Percentiles rank a stretch among this genome's conserved stretches.
These are phyloP conservation scores for Malurus cyaneus DNA, from an alignment of 2,113 vertebrate genomes.

Conservation along the genomic window DNA sequence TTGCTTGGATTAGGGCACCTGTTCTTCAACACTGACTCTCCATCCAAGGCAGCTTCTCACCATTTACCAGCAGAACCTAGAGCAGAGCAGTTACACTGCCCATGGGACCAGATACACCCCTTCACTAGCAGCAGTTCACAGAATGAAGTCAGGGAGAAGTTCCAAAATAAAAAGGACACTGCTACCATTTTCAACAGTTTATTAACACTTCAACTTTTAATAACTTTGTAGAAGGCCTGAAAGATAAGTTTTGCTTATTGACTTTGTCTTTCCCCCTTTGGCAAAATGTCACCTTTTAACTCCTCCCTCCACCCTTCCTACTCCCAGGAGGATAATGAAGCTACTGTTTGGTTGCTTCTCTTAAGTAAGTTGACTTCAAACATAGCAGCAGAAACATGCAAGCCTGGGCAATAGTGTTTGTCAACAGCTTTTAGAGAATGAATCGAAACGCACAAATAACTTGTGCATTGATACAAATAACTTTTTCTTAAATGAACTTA, in stretches of 20 bases:
- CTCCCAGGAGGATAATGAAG: neutral
- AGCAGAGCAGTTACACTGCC: neutral
- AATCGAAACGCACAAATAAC: neutral
- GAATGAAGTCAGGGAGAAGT: neutral
- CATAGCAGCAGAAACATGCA: constrained; percentile 48
- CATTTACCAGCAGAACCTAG: neutral
- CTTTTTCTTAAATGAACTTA: neutral
- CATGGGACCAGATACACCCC: neutral
- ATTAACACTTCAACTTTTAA: constrained; percentile 53
- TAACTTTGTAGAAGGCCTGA: constrained; percentile 44
- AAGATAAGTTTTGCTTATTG: constrained; percentile 31
- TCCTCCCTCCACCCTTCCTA: neutral
- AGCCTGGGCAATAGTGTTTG: neutral
- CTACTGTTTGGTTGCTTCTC: constrained; percentile 25
- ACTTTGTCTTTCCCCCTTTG: constrained; percentile 24
- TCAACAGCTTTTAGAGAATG: constrained; percentile 16
- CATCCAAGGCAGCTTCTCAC: neutral
- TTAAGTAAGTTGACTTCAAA: neutral
- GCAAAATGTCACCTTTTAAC: constrained; percentile 12
- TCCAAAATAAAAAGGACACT: constrained; percentile 43
- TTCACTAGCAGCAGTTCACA: neutral
- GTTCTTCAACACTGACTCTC: neutral
- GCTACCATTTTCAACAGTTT: constrained; percentile 24
- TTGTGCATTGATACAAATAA: neutral
- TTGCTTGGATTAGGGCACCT: neutral